phyloP scores from a whole-genome alignment of 2,113 vertebrate species.

The Xyrauchen texanus region DNA sequence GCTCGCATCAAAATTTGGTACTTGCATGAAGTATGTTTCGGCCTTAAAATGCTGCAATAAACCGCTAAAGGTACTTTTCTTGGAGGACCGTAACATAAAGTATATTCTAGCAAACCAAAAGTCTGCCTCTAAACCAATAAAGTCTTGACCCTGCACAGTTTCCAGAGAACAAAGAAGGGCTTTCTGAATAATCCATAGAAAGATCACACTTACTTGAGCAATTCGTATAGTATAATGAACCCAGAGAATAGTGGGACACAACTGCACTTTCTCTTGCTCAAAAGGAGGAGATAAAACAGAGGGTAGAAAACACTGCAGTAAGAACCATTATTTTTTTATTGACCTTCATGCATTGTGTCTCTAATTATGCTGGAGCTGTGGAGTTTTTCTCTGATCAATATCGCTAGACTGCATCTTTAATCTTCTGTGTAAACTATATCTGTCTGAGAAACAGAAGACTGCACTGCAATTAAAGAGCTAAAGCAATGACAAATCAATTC shows the following conservation, averaged over 20 bases:
- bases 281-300: neutral
- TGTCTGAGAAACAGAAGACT: constrained; percentile 71
- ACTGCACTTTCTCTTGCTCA: neutral
- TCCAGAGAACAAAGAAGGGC: neutral
- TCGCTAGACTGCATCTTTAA: constrained; percentile 73
- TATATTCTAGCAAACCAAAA: neutral
- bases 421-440: constrained; percentile 77
- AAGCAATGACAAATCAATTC: constrained; percentile 71
- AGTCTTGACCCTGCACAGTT: neutral
- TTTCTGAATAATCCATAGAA: constrained; percentile 1
- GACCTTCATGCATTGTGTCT: constrained; percentile 76
- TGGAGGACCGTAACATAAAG: neutral
- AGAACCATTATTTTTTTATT: constrained; percentile 63
- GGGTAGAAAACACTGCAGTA: neutral
- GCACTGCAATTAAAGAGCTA: constrained; percentile 73
- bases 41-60: too few species aligned
- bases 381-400: constrained; percentile 74
- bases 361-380: constrained; percentile 77
- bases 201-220: neutral
- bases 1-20: too few species aligned
- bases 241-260: neutral
- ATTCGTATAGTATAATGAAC: constrained; percentile 1
- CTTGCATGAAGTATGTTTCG: too few species aligned
- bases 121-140: neutral
- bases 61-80: neutral